Evolutionary conservation across 2,797 vertebrate species (phyloP).

Genomic region (Sebastes alutus): DNA sequence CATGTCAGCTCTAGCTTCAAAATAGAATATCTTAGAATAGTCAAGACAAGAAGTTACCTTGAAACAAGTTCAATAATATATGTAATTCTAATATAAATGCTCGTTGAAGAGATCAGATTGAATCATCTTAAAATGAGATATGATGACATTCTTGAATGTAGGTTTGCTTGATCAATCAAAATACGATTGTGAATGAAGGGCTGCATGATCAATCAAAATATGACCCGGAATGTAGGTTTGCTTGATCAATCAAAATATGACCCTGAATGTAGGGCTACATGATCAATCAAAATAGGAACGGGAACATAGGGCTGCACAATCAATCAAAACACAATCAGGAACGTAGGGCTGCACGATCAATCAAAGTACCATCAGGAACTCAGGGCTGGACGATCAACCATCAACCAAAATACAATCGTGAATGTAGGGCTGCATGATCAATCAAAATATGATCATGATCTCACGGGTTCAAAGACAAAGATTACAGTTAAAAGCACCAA

Average conservation of each 20-base stretch:
- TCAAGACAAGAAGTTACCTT: neutral
- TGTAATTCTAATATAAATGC: neutral
- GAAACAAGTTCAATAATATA: neutral
- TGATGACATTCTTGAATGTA: neutral
- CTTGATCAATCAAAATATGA: no score
- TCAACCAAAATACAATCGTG: neutral
- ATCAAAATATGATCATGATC: neutral
- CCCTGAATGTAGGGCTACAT: no score
- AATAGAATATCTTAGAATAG: neutral
- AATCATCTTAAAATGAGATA: neutral
- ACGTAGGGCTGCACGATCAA: no score
- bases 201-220: neutral
- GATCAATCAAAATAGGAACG: no score
- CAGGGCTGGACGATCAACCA: no score
- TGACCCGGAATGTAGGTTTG: accelerated
- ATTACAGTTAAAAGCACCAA: neutral
- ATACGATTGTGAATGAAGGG: no score
- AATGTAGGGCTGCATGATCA: neutral
- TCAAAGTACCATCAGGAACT: no score
- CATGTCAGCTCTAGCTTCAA: neutral
- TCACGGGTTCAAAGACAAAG: neutral
- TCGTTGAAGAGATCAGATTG: neutral
- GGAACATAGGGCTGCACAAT: no score
- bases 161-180: neutral
- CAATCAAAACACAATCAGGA: no score